Conservation (phyloP, 2,113 vertebrate genomes). For the Dendrocopos noguchii region DNA sequence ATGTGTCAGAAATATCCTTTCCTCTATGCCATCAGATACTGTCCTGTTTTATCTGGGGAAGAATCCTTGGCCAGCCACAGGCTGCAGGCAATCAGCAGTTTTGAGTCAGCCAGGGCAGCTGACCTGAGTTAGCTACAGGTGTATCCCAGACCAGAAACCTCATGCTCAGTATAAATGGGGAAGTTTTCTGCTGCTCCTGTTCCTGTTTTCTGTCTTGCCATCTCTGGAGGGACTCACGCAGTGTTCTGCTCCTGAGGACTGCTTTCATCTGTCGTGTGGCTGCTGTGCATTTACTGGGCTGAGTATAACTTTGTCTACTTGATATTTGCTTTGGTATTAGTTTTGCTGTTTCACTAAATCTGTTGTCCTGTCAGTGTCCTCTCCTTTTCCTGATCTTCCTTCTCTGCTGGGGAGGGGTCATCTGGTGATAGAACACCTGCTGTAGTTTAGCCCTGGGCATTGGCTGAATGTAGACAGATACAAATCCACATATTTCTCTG, state of each 20-base stretch:
- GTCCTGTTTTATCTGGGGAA: neutral
- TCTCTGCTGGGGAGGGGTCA: neutral
- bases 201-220: neutral
- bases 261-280: neutral
- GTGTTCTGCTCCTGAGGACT: neutral
- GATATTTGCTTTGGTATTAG: neutral
- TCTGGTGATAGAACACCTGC: neutral
- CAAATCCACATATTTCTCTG: neutral
- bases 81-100: neutral
- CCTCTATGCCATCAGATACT: neutral
- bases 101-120: neutral
- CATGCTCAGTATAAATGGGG: neutral
- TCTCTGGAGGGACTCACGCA: neutral
- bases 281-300: neutral
- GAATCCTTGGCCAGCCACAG: neutral
- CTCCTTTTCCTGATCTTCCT: no score
- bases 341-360: neutral
- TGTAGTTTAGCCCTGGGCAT: neutral
- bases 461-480: neutral
- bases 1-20: neutral
- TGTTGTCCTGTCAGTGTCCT: neutral
- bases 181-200: neutral
- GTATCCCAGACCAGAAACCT: neutral
- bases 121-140: neutral
- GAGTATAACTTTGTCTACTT: neutral